phyloP scores from a whole-genome alignment of 2,888 invertebrate species.

The Nomada fabriciana region DNA sequence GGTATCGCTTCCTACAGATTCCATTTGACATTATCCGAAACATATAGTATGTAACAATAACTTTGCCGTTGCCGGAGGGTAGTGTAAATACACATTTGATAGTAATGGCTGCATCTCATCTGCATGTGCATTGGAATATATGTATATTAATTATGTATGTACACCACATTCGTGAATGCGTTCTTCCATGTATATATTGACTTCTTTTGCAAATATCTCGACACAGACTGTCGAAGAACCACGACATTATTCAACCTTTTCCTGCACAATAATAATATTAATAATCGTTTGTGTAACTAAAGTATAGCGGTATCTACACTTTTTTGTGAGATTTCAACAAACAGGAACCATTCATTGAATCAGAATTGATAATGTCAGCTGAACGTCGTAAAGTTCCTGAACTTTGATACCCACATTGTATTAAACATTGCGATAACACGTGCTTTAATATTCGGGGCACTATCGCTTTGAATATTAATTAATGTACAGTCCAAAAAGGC shows the following conservation, averaged over 20 bases:
- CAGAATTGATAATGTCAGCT: conserved; percentile 4
- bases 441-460: neutral
- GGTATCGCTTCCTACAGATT: neutral
- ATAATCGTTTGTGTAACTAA: too few relatives aligned
- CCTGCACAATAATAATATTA: too few relatives aligned
- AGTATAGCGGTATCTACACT: too few relatives aligned
- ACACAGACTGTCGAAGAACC: neutral
- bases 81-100: too few relatives aligned
- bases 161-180: neutral
- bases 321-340: neutral
- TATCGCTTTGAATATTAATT: neutral
- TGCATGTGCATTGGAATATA: conserved; percentile 7
- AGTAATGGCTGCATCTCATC: neutral
- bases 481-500: neutral
- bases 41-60: too few relatives aligned
- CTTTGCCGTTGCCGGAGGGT: too few relatives aligned
- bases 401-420: conserved; percentile 15
- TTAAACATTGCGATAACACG: conserved; percentile 18
- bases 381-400: neutral
- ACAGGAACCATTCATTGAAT: neutral
- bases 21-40: too few relatives aligned
- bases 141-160: neutral
- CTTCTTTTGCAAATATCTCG: neutral
- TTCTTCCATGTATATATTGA: neutral
- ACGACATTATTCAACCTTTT: too few relatives aligned